Evolutionary conservation across 2,888 invertebrate genomes (phyloP), one percentile per base, ranked within the genome.

Genomic region (Geophilus truncorum): DNA sequence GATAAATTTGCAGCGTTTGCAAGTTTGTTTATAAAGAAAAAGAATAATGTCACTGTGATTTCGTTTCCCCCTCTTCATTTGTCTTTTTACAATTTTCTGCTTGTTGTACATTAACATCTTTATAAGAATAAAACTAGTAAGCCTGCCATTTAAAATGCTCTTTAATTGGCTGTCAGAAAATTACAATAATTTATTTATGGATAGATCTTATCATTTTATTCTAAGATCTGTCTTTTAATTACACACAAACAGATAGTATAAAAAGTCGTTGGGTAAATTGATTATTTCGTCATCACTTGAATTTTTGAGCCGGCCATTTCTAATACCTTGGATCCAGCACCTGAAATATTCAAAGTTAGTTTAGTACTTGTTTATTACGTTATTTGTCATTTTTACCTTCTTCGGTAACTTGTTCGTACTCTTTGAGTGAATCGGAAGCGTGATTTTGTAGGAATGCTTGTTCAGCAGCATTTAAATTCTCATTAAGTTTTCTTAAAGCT

Each of bases 401-500:
- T 10, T 84, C 84, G 25, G 87, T 85, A 1, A 88, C 87, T 84
- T 86, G 84, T 83, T 87, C 87, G 85, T 88, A 89, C 83, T 88
- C 86, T 82, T 86, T 87, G 77, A 88, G 84, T 82, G 86, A 85
- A 81, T 85, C 84, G 77, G 85, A 86, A 6, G 87, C 86, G 83
- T 88, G 86, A 36, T 84, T 82, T 80, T 87, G 85, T 36, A 89
- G 83, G 82, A 86, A 88, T n/a, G 84, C 84, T 57, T 86, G 84
- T 82, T 89, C 89, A 18, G 85, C 85, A 0, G 86, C 83, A 7
- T 84, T 84, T 75, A 89, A 83, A 10, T 83, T 82, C 81, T 89
- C 89, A 5, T 88, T 88, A 3, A 89, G 85, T 82, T 88, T 88
- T 83, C 88, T 87, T 82, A 89, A 83, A 9, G 89, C 89, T 45